Conservation (phyloP, 2,113 vertebrate species). For the Microtus pennsylvanicus region DNA sequence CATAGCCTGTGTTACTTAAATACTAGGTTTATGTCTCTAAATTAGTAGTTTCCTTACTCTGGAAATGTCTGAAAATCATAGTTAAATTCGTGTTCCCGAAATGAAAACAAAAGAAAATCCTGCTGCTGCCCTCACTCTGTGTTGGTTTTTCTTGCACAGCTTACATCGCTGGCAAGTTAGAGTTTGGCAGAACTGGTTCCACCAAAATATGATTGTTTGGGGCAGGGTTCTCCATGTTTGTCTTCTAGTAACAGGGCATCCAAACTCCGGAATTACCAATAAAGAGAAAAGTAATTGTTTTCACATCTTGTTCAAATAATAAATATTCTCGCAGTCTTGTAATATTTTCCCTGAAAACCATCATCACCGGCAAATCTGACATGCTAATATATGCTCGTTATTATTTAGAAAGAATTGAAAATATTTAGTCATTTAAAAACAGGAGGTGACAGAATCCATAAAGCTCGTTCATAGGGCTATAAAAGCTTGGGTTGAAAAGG, state of each 20-base stretch:
- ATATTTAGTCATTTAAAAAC: conserved; percentile 45
- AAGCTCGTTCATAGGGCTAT: background rate
- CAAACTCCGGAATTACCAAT: conserved; percentile 18
- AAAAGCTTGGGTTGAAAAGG: conserved; percentile 18
- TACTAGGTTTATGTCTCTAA: conserved; percentile 58
- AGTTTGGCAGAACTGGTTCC: conserved; percentile 21
- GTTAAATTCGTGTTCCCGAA: conserved; percentile 65
- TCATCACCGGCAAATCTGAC: background rate
- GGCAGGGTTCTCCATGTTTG: background rate
- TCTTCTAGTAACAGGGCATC: background rate
- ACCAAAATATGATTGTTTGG: background rate
- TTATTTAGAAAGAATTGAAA: conserved; percentile 2
- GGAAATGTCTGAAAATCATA: conserved; percentile 66
- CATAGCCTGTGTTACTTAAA: conserved; percentile 57
- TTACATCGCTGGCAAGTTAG: background rate
- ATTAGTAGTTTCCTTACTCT: conserved; percentile 70
- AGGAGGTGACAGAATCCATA: background rate
- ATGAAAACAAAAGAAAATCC: conserved; percentile 66
- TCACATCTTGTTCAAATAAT: background rate
- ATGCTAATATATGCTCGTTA: conserved; percentile 1
- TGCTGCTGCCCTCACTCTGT: conserved; percentile 51
- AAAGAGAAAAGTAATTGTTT: background rate
- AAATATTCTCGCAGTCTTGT: conserved; percentile 35
- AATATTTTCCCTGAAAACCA: conserved; percentile 17
- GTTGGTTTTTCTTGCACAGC: conserved; percentile 25